Conservation (phyloP, 2,113 vertebrate species). For the Scopus umbretta region DNA sequence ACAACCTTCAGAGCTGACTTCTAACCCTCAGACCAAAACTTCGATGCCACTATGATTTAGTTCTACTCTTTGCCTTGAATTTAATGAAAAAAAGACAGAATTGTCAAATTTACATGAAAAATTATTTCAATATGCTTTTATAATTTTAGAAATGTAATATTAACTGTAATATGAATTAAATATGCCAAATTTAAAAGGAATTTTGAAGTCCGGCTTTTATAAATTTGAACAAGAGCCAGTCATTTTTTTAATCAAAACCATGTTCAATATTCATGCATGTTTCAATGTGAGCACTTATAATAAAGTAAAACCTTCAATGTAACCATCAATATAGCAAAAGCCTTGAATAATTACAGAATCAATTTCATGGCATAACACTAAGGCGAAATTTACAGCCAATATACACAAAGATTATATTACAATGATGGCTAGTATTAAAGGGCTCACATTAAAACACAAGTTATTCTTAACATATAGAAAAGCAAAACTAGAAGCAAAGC, state of each 20-base stretch:
- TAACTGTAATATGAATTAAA: constrained; percentile 39
- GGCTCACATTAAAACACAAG: neutral
- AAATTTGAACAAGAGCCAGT: constrained; percentile 21
- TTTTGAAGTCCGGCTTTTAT: neutral
- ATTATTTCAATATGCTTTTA: constrained; percentile 9
- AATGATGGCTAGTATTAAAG: neutral
- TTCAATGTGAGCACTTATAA: constrained; percentile 9
- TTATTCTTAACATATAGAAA: neutral
- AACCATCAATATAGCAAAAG: neutral
- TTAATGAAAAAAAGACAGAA: neutral
- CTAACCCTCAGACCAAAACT: neutral
- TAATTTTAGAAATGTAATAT: constrained; percentile 14
- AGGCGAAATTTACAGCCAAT: neutral
- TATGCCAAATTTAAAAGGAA: constrained; percentile 22
- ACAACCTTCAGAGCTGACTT: neutral
- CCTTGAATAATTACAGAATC: neutral
- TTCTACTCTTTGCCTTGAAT: neutral
- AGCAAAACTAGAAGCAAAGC: neutral
- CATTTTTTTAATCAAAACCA: constrained; percentile 45
- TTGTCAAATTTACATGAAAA: constrained; percentile 35
- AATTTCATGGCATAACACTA: neutral
- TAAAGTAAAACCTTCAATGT: neutral
- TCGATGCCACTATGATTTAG: neutral
- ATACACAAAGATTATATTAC: neutral
- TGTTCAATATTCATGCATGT: constrained; percentile 51